phyloP scores from a whole-genome alignment of 2,888 invertebrate genomes.

The Drosophila maculinotata region DNA sequence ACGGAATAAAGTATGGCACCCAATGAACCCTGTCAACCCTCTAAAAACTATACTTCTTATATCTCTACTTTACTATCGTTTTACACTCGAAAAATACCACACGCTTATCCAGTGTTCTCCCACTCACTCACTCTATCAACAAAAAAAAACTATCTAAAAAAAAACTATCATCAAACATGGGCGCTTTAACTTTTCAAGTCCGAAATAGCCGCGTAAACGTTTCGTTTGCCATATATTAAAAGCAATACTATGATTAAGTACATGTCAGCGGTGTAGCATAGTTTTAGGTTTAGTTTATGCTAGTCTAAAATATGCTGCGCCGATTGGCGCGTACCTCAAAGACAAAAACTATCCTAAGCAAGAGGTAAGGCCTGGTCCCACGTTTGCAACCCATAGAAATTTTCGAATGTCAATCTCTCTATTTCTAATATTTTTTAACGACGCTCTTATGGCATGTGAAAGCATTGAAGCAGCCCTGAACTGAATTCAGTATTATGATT shows the following conservation, averaged over 20 bases:
- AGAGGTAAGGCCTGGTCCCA: constrained; percentile 69
- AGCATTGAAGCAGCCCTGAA: constrained; percentile 22
- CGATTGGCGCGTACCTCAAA: constrained; percentile 46
- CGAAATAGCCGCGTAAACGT: constrained; percentile 84
- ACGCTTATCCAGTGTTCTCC: constrained; percentile 84
- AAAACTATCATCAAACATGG: constrained; percentile 67
- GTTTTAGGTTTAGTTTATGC: constrained; percentile 10
- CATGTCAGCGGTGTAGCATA: constrained; percentile 46
- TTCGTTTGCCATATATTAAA: constrained; percentile 71
- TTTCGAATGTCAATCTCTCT: constrained; percentile 24
- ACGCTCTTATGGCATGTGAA: constrained; percentile 58
- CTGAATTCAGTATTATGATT: constrained; percentile 41
- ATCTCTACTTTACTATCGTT: constrained; percentile 54
- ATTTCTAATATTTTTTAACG: constrained; percentile 23
- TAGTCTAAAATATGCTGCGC: constrained; percentile 56
- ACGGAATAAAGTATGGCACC: constrained; percentile 67
- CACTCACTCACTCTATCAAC: constrained; percentile 72
- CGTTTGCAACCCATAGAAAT: constrained; percentile 60
- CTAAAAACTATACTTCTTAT: constrained; percentile 33
- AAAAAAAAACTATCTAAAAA: constrained; percentile 27
- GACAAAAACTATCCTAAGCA: constrained; percentile 23
- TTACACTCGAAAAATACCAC: constrained; percentile 40
- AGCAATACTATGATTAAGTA: constrained; percentile 22
- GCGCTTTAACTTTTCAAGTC: constrained; percentile 84
- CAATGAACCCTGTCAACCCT: constrained; percentile 64